Base-by-base conservation (phyloP, 2,113 vertebrate species). In the Anolis sagrei region DNA sequence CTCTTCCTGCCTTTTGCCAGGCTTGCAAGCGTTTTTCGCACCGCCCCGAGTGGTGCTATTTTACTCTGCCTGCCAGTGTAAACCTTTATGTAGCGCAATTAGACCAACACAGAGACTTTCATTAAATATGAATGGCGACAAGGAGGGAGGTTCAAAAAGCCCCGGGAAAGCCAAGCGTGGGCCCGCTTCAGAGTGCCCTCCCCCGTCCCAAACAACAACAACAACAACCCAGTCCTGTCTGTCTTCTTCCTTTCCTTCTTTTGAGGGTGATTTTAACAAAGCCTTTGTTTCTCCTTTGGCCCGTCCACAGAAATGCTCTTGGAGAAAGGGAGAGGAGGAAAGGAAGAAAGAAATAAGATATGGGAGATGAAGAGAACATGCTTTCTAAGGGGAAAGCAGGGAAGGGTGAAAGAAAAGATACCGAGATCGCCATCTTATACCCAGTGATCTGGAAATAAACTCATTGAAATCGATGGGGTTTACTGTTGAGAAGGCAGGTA, bases 61-160 rank as follows among this genome's bases (percentile, higher is more conserved):
- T 90, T 94, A 90, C 92, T 94, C 94, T 91, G 91, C 81, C 94
- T 94, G 94, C 90, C 90, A 95, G 93, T 93, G 95, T 96, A 97
- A 98, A 97, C 96, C 96, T 96, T 94, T 94, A 94, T 92, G 93
- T 93, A 95, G 95, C 91, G 93, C 95, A 96, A 97, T 96, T 94
- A 96, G 92, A 95, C 91, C 36, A 94, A 87, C 84, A 84, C 88
- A 69, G 44, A 51, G 89, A 92, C 92, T 96, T 92, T 87, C 96
- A 94, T 97, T 95, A 96, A 97, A 96, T 96, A 97, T 96, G 95
- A 94, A 96, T 93, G 88, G 90, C 86, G 85, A 76, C 34, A 13
- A 78, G 90, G 88, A 93, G 87, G 73, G 69, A 90, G 75, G 87
- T 75, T 86, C 88, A 18, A 90, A 89, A 83, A 88, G 29, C 66